Evolutionary conservation across 2,888 invertebrate species (phyloP).

Genomic region (Hydropsyche betteni): DNA sequence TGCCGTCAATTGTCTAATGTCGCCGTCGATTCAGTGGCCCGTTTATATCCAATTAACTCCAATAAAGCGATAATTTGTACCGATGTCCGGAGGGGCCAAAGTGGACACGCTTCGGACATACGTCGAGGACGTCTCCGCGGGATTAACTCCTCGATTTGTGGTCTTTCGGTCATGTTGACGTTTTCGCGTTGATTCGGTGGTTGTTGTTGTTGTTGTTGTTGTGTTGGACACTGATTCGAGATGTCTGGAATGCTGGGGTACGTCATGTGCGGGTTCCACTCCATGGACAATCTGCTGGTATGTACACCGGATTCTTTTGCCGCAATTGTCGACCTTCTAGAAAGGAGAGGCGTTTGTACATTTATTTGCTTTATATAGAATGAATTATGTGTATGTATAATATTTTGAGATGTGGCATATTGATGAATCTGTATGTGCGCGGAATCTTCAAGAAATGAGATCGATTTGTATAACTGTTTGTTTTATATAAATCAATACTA

Average conservation of each 20-base stretch:
- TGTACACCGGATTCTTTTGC: conserved; percentile 53
- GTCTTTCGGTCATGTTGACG: background rate
- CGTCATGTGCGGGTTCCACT: conserved; percentile 69
- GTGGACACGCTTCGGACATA: conserved; percentile 18
- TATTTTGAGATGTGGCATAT: too few relatives aligned
- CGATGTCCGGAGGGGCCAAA: conserved; percentile 27
- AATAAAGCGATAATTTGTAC: conserved; percentile 48
- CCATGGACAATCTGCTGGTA: conserved; percentile 69
- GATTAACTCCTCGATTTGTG: background rate
- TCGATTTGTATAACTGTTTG: too few relatives aligned
- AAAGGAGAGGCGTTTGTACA: too few relatives aligned
- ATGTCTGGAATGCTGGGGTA: conserved; percentile 68
- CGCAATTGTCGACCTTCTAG: too few relatives aligned
- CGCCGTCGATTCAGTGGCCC: conserved; percentile 34
- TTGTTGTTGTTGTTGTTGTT: background rate
- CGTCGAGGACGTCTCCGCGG: background rate
- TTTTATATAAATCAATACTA: too few relatives aligned
- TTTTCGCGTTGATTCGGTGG: background rate
- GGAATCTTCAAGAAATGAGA: too few relatives aligned
- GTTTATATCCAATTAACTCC: conserved; percentile 46
- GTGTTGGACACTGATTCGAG: conserved; percentile 5
- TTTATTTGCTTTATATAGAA: too few relatives aligned
- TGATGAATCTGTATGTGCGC: too few relatives aligned
- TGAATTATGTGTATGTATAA: too few relatives aligned
- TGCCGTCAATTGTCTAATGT: conserved; percentile 43